Evolutionary conservation across 1,140 invertebrate species (phyloP).

Genomic region (Sycophaga agraensis): DNA sequence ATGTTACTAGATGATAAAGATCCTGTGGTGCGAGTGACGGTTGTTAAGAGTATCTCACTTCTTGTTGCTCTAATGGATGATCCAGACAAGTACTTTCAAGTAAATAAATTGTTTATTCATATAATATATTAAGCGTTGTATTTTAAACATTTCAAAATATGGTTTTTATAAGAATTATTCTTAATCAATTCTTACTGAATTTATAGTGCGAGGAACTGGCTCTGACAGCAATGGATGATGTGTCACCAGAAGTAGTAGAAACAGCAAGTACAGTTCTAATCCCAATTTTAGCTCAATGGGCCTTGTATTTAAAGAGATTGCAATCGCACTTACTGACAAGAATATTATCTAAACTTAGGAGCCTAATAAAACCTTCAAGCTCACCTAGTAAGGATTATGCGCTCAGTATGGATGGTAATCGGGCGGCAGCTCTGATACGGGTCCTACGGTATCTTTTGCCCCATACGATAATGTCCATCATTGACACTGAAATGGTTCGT

Average conservation of each 20-base stretch:
- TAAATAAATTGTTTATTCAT: no score
- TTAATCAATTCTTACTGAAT: no score
- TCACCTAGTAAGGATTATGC: slow-evolving; percentile 47
- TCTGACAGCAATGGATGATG: slow-evolving; percentile 60
- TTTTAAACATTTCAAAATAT: no score
- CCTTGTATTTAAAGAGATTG: slow-evolving; percentile 60
- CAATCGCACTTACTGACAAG: slow-evolving; percentile 53
- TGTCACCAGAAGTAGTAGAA: slow-evolving; percentile 57
- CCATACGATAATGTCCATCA: slow-evolving; percentile 57
- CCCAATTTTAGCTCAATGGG: slow-evolving; percentile 67
- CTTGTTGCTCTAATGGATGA: slow-evolving; percentile 68
- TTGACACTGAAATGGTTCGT: slow-evolving; percentile 51
- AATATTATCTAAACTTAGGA: slow-evolving; percentile 46
- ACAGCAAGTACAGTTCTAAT: slow-evolving; percentile 55
- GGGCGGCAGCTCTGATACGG: slow-evolving; percentile 42
- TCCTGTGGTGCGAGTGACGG: slow-evolving; percentile 64
- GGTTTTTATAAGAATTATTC: no score
- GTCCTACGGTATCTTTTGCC: slow-evolving; percentile 59
- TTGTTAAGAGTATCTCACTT: slow-evolving; percentile 66
- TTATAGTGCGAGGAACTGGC: slow-evolving; percentile 63
- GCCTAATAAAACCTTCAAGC: slow-evolving; percentile 40
- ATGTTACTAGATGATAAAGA: slow-evolving; percentile 73
- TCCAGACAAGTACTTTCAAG: slow-evolving; percentile 69
- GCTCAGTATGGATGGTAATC: slow-evolving; percentile 43
- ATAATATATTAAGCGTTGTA: no score